phyloP scores from a whole-genome alignment of 2,888 invertebrate species.

The Orthonevra nobilis region DNA sequence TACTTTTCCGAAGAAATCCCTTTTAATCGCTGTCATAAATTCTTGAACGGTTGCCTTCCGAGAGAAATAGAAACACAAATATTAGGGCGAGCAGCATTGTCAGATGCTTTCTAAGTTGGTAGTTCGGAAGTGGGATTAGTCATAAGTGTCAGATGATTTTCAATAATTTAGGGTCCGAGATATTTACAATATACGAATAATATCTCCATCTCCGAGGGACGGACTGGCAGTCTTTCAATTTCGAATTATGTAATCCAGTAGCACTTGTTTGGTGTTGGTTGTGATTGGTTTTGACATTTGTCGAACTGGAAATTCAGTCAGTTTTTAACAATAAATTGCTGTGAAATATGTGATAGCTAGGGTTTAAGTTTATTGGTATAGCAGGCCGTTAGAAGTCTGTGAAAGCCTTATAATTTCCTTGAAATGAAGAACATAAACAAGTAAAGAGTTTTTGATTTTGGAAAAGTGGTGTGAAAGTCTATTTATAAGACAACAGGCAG shows the following conservation, averaged over 20 bases:
- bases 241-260: background rate
- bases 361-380: no score
- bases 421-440: no score
- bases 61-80: background rate
- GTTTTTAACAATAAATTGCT: background rate
- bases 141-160: constrained; percentile 3
- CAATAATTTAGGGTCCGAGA: background rate
- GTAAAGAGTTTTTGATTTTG: no score
- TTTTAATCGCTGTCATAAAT: constrained; percentile 19
- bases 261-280: background rate
- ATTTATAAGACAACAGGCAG: no score
- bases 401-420: no score
- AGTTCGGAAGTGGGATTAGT: constrained; percentile 9
- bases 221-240: background rate
- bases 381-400: no score
- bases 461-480: no score
- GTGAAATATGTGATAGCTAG: no score
- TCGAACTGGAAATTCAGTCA: background rate
- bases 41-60: background rate
- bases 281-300: no score
- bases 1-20: constrained; percentile 1
- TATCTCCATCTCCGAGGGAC: background rate
- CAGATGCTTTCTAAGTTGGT: background rate
- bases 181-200: constrained; percentile 9
- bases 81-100: background rate